Evolutionary conservation across 2,888 invertebrate genomes (phyloP), one percentile per base, ranked within the genome.

Genomic region (Troglohyphantes excavatus): DNA sequence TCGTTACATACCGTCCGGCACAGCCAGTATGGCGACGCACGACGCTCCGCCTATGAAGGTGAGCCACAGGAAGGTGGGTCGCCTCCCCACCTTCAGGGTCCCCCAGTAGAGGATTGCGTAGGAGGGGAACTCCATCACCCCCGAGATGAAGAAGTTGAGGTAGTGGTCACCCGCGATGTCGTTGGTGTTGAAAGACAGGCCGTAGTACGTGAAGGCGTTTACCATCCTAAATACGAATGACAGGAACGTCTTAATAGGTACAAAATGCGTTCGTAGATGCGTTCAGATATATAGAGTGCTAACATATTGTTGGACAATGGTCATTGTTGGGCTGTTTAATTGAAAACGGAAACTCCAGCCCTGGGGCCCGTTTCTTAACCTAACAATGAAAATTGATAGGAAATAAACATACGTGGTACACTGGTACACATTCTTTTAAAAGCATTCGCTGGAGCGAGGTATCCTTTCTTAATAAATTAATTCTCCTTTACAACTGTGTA

Each of bases 171-270:
- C 96, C 43, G 96, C 95, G 91, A 96, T 95, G 91, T 96, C 96
- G 83, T 95, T 96, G 91, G 96, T 94, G 92, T 97, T 96, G 87
- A 96, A 93, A 85, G 96, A 95, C 43, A 97, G 93, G 2, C 96
- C 96, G 91, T 96, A 96, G 93, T 97, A 97, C 0, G 96, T 95
- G 72, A 96, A 95, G 90, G 96, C 96, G 93, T 96, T 96, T 79
- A 95, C 95, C 93, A 96, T 96, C 96, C 96, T 88, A 26, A 67
- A n/a, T 0, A 33, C 9, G n/a, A 33, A 33, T 6, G 33, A 33
- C 5, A 33, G 33, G 33, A 33, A 6, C 9, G 33, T 33, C 5
- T 33, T 33, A 33, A n/a, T n/a, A n/a, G n/a, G n/a, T n/a, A n/a
- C n/a, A n/a, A n/a, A n/a, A n/a, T 43, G 43, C 13, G 43, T 43